Conservation (phyloP, 2,888 invertebrate genomes). For the Pocota personata region DNA sequence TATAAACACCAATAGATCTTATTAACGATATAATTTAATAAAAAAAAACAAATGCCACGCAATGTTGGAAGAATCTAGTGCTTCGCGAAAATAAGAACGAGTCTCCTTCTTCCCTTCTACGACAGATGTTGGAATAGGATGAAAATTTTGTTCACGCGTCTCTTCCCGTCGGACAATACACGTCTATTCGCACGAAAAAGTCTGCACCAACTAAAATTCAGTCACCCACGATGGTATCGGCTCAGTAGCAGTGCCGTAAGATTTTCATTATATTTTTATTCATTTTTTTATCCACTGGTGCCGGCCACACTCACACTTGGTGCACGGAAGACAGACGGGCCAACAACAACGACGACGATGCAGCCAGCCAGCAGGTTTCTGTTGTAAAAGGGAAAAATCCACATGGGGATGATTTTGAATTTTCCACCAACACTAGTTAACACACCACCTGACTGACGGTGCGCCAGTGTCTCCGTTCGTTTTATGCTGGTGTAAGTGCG, state of each 20-base stretch:
- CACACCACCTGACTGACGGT: slow-evolving; percentile 49
- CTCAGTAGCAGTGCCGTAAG: slow-evolving; percentile 67
- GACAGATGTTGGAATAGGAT: slow-evolving; percentile 6
- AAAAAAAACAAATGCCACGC: background rate
- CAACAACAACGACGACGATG: slow-evolving; percentile 46
- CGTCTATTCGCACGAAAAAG: slow-evolving; percentile 73
- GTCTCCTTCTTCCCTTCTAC: background rate
- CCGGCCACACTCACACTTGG: slow-evolving; percentile 55
- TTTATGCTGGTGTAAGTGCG: slow-evolving; percentile 28
- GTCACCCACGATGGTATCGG: slow-evolving; percentile 73
- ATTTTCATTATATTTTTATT: too few species aligned
- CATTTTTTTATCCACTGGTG: slow-evolving; percentile 69
- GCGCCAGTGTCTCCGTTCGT: background rate
- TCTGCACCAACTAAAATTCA: slow-evolving; percentile 75
- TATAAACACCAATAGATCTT: background rate
- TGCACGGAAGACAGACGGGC: slow-evolving; percentile 35
- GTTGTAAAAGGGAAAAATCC: slow-evolving; percentile 47
- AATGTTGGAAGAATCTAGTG: background rate
- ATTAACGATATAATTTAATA: background rate
- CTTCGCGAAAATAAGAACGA: background rate
- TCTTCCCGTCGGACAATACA: slow-evolving; percentile 61
- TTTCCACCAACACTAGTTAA: slow-evolving; percentile 44
- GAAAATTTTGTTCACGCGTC: slow-evolving; percentile 49
- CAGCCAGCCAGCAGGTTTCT: slow-evolving; percentile 56
- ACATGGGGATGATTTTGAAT: slow-evolving; percentile 60